Base-by-base conservation (phyloP, 2,888 invertebrate species). In the Nymphalis polychloros region DNA sequence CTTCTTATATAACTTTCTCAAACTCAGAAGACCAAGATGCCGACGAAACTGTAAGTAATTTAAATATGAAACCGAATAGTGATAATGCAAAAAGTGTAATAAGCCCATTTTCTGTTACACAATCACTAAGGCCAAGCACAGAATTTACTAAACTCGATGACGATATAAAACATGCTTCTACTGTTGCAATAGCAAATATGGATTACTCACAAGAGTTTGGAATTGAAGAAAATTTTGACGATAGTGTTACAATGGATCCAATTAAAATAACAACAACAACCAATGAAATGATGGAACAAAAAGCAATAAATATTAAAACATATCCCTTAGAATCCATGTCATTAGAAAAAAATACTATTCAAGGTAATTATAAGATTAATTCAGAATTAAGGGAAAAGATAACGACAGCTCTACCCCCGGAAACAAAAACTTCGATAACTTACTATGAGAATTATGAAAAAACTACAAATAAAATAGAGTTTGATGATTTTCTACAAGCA, bases 261-360 rank as follows among this genome's bases (percentile, higher is more conserved):
- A 67, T 50, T 63, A 72, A 60, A 53, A 17, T 27, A 0, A 47
- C 63, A 19, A 65, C 61, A 35, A 74, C 59, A 27, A 73, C 59
- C 46, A 76, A 61, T 60, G 75, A 74, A 27, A 74, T 78, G 59
- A 67, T 63, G 8, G 67, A 84, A 53, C 50, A 59, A 52, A 63
- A 53, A 74, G 23, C 75, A 80, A 63, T 79, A 73, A 4, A 72
- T 79, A 19, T 71, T 79, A 17, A 72, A 17, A 73, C 71, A 65
- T 75, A 77, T 68, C 55, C 72, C 52, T 72, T 85, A 69, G 81
- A 85, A 73, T 77, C 86, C 13, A 79, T 81, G 69, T 82, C 86
- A 8, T 81, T 76, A 71, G 75, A 79, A 67, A 55, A 53, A 48
- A 64, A 2, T 31, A 27, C n/a, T n/a, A 35, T 35, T 20, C 35